Evolutionary conservation across 1,140 invertebrate species (phyloP).

Genomic region (Drosophila quadrilineata): DNA sequence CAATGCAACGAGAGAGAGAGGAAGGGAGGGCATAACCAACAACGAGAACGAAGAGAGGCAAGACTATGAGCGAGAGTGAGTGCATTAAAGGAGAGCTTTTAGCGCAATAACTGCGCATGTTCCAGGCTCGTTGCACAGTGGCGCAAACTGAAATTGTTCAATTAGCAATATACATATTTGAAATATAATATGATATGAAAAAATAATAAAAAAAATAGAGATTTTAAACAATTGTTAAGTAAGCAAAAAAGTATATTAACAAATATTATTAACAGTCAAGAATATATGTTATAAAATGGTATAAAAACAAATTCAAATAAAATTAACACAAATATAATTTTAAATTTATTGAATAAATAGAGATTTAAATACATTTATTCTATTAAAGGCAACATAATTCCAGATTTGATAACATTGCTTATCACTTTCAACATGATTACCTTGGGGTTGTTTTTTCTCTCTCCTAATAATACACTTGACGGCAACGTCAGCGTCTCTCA

Average conservation of each 20-base stretch:
- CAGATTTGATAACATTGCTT: too few species aligned
- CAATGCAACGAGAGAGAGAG: slow-evolving; percentile 9
- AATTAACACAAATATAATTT: neutral
- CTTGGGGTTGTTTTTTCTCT: too few species aligned
- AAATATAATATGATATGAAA: too few species aligned
- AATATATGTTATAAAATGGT: neutral
- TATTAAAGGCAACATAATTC: too few species aligned
- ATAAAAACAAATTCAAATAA: neutral
- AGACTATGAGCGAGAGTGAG: neutral
- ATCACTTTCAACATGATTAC: too few species aligned
- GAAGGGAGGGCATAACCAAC: neutral
- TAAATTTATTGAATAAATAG: neutral
- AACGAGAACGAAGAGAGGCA: too few species aligned
- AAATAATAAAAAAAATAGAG: neutral
- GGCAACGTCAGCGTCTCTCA: too few species aligned
- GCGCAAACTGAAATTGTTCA: neutral
- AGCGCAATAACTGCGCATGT: slow-evolving; percentile 42
- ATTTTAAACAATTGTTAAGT: too few species aligned
- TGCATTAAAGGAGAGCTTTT: slow-evolving; percentile 24
- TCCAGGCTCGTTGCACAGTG: slow-evolving; percentile 39
- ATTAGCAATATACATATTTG: too few species aligned
- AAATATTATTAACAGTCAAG: neutral
- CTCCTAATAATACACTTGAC: too few species aligned
- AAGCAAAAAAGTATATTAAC: too few species aligned
- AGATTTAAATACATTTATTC: too few species aligned